phyloP scores from a whole-genome alignment of 2,888 invertebrate species.

The Xestia ashworthii region DNA sequence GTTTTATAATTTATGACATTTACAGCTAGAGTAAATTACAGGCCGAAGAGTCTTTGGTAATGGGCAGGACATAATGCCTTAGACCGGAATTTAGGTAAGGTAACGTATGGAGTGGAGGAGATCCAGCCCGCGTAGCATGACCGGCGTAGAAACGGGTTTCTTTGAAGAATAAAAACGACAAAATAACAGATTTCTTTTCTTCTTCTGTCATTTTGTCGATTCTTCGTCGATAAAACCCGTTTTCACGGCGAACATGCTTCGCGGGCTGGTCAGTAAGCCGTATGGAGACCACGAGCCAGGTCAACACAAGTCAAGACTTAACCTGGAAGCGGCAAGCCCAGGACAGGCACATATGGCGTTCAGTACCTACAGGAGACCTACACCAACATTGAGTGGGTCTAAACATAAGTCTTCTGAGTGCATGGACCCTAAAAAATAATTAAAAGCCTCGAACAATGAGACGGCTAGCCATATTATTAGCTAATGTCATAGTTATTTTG shows the following conservation, averaged over 20 bases:
- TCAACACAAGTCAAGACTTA: background rate
- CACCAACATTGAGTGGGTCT: background rate
- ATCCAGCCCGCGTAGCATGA: background rate
- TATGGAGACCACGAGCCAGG: background rate
- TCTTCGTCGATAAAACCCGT: too few relatives aligned
- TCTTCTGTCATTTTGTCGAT: too few relatives aligned
- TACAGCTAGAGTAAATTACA: background rate
- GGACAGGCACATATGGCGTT: background rate
- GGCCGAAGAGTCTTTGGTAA: background rate
- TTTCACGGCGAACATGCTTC: too few relatives aligned
- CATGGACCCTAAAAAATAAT: background rate
- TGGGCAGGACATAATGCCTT: background rate
- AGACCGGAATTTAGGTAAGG: background rate
- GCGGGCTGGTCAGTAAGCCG: background rate
- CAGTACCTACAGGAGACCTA: background rate
- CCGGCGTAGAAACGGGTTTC: too few relatives aligned
- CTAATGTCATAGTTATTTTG: background rate
- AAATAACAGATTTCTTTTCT: too few relatives aligned
- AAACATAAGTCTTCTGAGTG: background rate
- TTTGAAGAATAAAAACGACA: too few relatives aligned
- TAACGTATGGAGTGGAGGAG: background rate
- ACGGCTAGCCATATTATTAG: background rate
- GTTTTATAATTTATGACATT: background rate
- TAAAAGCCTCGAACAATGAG: background rate
- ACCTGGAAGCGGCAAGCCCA: background rate